phyloP scores from a whole-genome alignment of 2,888 invertebrate species.

The Nudaria mundana region DNA sequence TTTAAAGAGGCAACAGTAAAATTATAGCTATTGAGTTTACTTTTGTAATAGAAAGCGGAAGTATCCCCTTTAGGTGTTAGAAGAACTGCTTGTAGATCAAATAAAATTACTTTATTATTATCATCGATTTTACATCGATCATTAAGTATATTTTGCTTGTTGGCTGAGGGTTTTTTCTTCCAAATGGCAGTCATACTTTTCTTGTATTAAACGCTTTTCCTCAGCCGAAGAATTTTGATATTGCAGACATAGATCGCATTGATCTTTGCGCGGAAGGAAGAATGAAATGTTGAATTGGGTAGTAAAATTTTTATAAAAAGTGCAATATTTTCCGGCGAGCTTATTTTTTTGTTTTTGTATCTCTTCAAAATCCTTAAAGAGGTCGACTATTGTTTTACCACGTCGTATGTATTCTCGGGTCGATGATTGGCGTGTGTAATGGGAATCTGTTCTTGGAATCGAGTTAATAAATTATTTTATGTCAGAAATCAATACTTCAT shows the following conservation, averaged over 20 bases:
- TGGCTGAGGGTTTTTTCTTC: background rate
- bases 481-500: too few relatives aligned
- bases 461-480: too few relatives aligned
- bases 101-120: slow-evolving; percentile 20
- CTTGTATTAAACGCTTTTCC: background rate
- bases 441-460: too few relatives aligned
- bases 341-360: slow-evolving; percentile 14
- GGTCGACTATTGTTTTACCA: background rate
- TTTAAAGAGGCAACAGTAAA: slow-evolving; percentile 21
- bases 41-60: too few relatives aligned
- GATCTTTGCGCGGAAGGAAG: background rate
- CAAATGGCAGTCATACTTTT: background rate
- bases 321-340: background rate
- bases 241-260: background rate
- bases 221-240: background rate
- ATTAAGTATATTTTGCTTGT: slow-evolving; percentile 1
- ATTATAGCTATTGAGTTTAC: slow-evolving; percentile 19
- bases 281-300: background rate
- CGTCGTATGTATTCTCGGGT: too few relatives aligned
- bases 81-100: slow-evolving; percentile 25
- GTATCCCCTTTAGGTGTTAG: slow-evolving; percentile 13
- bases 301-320: background rate
- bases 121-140: slow-evolving; percentile 22
- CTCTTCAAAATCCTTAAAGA: slow-evolving; percentile 12
- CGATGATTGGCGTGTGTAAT: too few relatives aligned